A percentile compares a stretch with the other conserved stretches of the same genome.
Evolutionary conservation across 2,888 invertebrate genomes (phyloP).

Genomic region (Bugulina stolonifera): DNA sequence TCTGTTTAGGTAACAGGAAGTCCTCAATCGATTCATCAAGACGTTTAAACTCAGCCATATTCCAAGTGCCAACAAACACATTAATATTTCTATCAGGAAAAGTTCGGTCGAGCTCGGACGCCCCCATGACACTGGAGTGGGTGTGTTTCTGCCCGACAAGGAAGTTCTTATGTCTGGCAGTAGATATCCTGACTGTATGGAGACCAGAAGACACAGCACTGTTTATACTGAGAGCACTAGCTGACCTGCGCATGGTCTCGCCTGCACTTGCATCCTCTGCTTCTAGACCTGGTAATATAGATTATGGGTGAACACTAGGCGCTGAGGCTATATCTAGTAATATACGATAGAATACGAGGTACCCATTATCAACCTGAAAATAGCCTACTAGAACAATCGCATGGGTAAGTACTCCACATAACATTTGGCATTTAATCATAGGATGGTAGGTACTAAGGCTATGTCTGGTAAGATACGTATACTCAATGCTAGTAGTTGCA

Average conservation of each 20-base stretch:
- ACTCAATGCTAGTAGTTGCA: too few species aligned
- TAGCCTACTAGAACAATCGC: too few species aligned
- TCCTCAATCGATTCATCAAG: conserved; percentile 68
- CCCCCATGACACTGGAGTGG: conserved; percentile 64
- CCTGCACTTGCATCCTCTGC: background rate
- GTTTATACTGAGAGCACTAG: background rate
- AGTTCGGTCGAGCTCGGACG: conserved; percentile 76
- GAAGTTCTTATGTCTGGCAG: conserved; percentile 34
- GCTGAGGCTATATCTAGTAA: too few species aligned
- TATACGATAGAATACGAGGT: too few species aligned
- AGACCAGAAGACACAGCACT: background rate
- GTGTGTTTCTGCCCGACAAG: conserved; percentile 35
- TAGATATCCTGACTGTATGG: conserved; percentile 5
- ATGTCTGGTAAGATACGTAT: too few species aligned
- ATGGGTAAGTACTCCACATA: too few species aligned
- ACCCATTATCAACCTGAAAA: too few species aligned
- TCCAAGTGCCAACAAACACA: conserved; percentile 90
- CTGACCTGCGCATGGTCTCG: background rate
- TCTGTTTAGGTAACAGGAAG: conserved; percentile 76
- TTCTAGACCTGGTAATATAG: background rate
- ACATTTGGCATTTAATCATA: too few species aligned
- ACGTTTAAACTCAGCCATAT: conserved; percentile 81
- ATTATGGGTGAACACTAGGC: too few species aligned
- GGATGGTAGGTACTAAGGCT: too few species aligned
- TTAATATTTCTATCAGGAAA: conserved; percentile 78